Base-by-base conservation (phyloP, 2,888 invertebrate species). In the Spatulosminthurus flaviceps region DNA sequence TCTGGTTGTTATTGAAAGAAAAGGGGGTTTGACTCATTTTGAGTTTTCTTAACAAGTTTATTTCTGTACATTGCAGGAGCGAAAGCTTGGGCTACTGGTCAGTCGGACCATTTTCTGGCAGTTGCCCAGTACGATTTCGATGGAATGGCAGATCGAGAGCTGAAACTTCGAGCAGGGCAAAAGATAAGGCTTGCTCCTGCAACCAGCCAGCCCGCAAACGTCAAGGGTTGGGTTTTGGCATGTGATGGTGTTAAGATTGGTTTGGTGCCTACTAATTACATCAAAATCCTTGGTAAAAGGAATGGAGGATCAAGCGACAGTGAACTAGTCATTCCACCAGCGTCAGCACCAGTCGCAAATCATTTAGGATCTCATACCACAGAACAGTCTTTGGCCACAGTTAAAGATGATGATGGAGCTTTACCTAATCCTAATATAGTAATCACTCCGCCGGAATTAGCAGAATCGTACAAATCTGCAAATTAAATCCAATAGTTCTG, bases 151-250 rank as follows among this genome's bases (percentile, higher is more conserved):
- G 90, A 91, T 0, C 92, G 93, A 81, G 98, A 98, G 88, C 87
- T 98, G 41, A 91, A 92, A 82, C 90, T 98, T 86, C 89, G 90
- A 82, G 90, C 91, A 77, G 95, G 95, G 82, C 94, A 96, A 86
- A 90, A 91, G 43, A 88, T 98, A 7, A 90, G 91, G 78, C 88
- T 98, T 13, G 97, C 97, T 0, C 97, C 97, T 0, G 90, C 92
- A 86, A 92, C 93, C 83, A 89, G 95, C 28, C 97, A 98, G 88
- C 92, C 92, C 4, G 92, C 92, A 2, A 87, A 88, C 81, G 86
- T 90, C 9, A 87, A 88, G 81, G 90, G 88, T 43, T 90, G 90
- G 90, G 87, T 90, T 11, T 84, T 91, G 77, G 90, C 88, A 80
- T 87, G 88, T 9, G 89, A 90, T 86, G 89, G 90, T 67, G 86